Percentiles rank a stretch among this genome's conserved stretches.
These are phyloP conservation scores for Drosophila pegasa DNA, from an alignment of 2,888 invertebrate genomes.

Conservation along the genomic window DNA sequence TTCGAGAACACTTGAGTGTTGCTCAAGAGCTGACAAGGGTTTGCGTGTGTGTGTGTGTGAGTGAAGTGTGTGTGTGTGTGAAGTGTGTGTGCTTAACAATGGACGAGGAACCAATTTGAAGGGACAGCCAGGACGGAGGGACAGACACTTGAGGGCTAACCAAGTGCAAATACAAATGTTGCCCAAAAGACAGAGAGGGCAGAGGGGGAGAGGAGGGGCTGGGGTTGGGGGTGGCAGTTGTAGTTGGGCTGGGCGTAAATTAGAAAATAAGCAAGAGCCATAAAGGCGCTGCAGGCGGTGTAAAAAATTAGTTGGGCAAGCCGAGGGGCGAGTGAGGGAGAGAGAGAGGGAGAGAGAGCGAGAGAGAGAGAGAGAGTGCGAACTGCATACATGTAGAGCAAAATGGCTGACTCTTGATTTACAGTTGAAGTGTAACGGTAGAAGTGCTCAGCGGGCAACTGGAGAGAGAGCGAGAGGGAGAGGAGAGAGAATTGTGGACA, in stretches of 20 bases:
- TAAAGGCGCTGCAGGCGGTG: constrained; percentile 4
- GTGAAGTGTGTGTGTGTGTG: constrained; percentile 3
- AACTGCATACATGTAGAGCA: constrained; percentile 1
- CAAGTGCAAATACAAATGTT: constrained; percentile 16
- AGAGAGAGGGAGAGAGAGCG: not conserved
- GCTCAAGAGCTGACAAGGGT: constrained; percentile 58
- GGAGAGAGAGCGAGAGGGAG: not conserved
- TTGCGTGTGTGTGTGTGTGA: constrained; percentile 3
- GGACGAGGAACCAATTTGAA: constrained; percentile 14
- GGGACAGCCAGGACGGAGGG: constrained; percentile 9
- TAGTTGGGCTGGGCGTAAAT: constrained; percentile 2
- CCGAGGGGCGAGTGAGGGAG: not conserved
- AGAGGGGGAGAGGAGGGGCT: not conserved
- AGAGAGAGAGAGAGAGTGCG: not conserved
- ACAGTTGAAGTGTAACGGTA: constrained; percentile 72
- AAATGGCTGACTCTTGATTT: constrained; percentile 62
- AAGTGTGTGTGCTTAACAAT: constrained; percentile 16
- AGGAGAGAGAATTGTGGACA: not conserved
- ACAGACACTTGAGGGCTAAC: constrained; percentile 16
- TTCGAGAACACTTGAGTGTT: constrained; percentile 60
- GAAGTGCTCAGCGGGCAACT: constrained; percentile 48
- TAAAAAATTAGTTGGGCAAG: constrained; percentile 61
- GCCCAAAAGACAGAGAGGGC: not conserved
- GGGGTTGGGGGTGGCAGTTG: not conserved
- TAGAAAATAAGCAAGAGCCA: constrained; percentile 17